Base-by-base conservation (phyloP, 2,113 vertebrate species). In the Rana temporaria region DNA sequence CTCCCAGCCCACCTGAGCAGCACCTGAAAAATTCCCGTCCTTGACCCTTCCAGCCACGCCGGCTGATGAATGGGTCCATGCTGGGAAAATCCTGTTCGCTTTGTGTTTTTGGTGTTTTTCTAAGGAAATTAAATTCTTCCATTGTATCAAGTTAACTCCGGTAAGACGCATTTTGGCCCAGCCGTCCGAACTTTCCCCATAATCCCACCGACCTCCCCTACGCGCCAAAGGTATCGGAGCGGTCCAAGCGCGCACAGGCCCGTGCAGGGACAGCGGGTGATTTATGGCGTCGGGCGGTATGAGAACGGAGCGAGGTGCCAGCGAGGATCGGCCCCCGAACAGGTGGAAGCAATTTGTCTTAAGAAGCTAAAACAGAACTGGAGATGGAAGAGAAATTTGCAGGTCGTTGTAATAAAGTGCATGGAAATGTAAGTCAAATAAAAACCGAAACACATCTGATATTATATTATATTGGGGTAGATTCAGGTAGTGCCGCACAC, bases 61-160 rank as follows among this genome's bases (percentile, higher is more conserved):
- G 34, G 59, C 59, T 22, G 15, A 68, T 15, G 66, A 18, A 68
- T 42, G 26, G 6, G 16, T 16, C 63, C 2, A 8, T 48, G 42
- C 42, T 8, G 42, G 42, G 42, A 48, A 48, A 48, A 38, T 48
- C 14, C 42, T 48, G 9, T 48, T 48, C 1, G 42, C 1, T 34
- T 76, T 19, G 17, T 24, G 34, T 11, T 76, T 76, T 76, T 76
- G 73, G 63, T 59, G 17, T 57, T 57, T 76, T 62, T 11, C 32
- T 48, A 57, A 76, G 73, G 73, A 76, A 76, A 76, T 76, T 20
- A 76, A 76, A 76, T 19, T 76, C 30, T 76, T 76, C 73, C 57
- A 76, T 63, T 4, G 73, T 76, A 76, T 76, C 73, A 20, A 14
- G 72, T 75, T 62, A 32, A 57, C 71, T 57, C 30, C 22, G 34